phyloP scores from a whole-genome alignment of 2,888 invertebrate species.

The Limenitis arthemis region DNA sequence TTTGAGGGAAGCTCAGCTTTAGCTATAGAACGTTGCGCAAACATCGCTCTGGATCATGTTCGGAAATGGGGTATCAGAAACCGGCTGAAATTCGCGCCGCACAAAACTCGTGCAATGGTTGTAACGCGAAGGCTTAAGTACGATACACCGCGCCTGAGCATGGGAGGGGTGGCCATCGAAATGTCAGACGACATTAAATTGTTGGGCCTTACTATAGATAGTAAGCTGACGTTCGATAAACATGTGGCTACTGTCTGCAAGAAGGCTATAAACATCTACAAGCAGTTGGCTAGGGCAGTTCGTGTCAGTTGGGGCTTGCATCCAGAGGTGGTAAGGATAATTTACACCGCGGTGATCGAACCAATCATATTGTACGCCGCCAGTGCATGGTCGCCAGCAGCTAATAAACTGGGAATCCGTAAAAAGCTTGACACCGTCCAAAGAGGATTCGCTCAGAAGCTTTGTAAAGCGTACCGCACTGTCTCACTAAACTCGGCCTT shows the following conservation, averaged over 20 bases:
- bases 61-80: too few species aligned
- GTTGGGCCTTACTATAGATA: background rate
- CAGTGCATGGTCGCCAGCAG: background rate
- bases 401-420: background rate
- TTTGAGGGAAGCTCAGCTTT: too few species aligned
- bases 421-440: background rate
- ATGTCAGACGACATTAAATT: background rate
- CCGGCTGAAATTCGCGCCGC: too few species aligned
- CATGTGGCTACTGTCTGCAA: background rate
- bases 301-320: slow-evolving; percentile 1
- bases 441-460: background rate
- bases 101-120: too few species aligned
- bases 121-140: too few species aligned
- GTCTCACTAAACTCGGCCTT: background rate
- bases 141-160: background rate
- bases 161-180: background rate
- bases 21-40: too few species aligned
- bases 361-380: slow-evolving; percentile 7
- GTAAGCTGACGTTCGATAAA: background rate
- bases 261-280: background rate
- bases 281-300: background rate
- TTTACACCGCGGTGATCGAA: slow-evolving; percentile 2
- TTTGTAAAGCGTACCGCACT: background rate
- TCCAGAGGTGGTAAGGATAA: background rate
- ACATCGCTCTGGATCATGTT: too few species aligned